These are phyloP conservation scores for Campopleginae sp. DNA, from an alignment of 2,888 invertebrate species.

Conservation along the genomic window DNA sequence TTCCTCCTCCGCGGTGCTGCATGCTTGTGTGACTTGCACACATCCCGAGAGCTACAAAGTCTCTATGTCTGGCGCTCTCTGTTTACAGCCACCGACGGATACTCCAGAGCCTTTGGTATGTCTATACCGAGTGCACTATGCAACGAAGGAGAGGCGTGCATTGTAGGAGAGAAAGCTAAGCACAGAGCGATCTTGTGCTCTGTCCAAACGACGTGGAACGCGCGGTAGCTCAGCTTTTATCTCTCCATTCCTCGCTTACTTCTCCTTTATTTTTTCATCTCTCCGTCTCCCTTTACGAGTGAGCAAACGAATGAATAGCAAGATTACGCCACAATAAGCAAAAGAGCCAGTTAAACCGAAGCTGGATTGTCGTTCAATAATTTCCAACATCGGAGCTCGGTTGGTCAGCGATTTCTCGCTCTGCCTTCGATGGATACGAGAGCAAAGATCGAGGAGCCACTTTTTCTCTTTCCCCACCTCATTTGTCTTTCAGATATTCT, in stretches of 20 bases:
- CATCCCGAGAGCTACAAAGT: constrained; percentile 33
- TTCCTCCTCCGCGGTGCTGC: constrained; percentile 29
- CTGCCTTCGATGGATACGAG: constrained; percentile 34
- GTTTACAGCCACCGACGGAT: background rate
- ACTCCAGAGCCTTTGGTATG: constrained; percentile 4
- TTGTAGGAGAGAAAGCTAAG: constrained; percentile 50
- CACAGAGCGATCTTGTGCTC: constrained; percentile 56
- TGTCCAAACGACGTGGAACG: constrained; percentile 33
- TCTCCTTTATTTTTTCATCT: constrained; percentile 17
- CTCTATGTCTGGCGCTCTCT: background rate
- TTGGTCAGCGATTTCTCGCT: constrained; percentile 68
- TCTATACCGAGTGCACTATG: constrained; percentile 28
- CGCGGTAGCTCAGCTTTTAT: constrained; percentile 58
- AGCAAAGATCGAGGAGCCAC: constrained; percentile 45
- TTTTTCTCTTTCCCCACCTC: constrained; percentile 26
- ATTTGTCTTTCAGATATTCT: background rate
- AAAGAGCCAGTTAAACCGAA: constrained; percentile 14
- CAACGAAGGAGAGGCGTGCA: constrained; percentile 43
- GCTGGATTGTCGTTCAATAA: constrained; percentile 30
- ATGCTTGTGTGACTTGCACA: constrained; percentile 72
- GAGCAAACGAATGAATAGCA: constrained; percentile 46
- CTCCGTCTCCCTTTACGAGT: constrained; percentile 23
- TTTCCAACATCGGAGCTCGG: constrained; percentile 58
- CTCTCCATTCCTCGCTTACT: constrained; percentile 13
- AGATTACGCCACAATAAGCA: constrained; percentile 54